These are phyloP conservation scores for Bettongia penicillata DNA, from an alignment of 2,113 vertebrate genomes.

Conservation along the genomic window DNA sequence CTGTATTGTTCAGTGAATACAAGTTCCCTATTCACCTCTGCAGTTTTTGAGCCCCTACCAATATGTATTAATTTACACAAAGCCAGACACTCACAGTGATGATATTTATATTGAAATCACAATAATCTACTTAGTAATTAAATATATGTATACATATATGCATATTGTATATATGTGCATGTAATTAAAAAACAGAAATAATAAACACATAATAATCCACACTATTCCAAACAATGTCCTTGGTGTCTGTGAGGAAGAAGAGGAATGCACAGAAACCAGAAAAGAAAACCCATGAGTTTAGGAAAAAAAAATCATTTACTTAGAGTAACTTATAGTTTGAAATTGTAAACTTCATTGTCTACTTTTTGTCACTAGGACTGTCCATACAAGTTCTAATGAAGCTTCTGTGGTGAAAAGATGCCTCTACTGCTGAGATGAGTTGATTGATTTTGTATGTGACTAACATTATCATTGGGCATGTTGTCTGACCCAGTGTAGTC, in stretches of 20 bases:
- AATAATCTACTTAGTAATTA: not conserved
- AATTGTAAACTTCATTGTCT: not conserved
- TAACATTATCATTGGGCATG: not conserved
- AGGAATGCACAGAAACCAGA: not conserved
- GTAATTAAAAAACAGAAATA: not conserved
- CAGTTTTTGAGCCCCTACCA: not conserved
- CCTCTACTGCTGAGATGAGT: not conserved
- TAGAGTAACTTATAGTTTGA: not conserved
- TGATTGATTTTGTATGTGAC: not conserved
- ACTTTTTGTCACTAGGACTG: not conserved
- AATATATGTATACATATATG: not conserved
- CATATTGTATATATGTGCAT: not conserved
- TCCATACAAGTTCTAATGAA: not conserved
- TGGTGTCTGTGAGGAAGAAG: not conserved
- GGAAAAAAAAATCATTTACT: not conserved
- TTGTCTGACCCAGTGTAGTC: not conserved
- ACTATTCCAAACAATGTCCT: not conserved
- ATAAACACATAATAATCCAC: not conserved
- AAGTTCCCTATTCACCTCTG: not conserved
- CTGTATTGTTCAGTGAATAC: not conserved
- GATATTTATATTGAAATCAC: not conserved
- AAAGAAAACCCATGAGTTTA: not conserved
- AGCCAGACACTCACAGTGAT: not conserved
- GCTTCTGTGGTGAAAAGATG: not conserved
- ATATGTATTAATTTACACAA: not conserved